Evolutionary conservation across 2,797 vertebrate genomes (phyloP).

Genomic region (Manis javanica): DNA sequence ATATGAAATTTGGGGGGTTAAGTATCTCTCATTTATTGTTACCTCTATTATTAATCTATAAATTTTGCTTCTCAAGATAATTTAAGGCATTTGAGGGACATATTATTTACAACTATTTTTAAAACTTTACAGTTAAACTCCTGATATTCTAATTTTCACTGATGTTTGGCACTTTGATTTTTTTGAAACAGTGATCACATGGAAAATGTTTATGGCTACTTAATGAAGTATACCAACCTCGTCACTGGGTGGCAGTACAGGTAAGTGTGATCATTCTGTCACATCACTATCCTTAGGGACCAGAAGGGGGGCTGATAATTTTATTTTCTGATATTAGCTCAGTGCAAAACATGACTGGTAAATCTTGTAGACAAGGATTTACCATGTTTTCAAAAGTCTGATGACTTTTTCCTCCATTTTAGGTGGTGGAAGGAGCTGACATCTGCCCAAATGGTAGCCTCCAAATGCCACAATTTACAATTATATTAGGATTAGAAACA

Average conservation of each 20-base stretch:
- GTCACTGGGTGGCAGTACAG: conserved; percentile 99
- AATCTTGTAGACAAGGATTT: conserved; percentile 9
- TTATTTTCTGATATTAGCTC: neutral
- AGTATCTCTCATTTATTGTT: neutral
- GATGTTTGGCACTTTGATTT: conserved; percentile 65
- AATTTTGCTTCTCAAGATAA: conserved; percentile 56
- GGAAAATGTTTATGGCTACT: conserved; percentile 97
- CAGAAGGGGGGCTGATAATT: neutral
- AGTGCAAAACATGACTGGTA: neutral
- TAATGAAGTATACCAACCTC: conserved; percentile 99
- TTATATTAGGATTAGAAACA: neutral
- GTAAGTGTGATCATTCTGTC: conserved; percentile 86
- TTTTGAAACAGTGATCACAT: conserved; percentile 94
- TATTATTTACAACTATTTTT: neutral
- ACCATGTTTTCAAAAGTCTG: neutral
- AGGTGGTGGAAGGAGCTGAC: neutral
- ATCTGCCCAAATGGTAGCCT: neutral
- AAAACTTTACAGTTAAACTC: neutral
- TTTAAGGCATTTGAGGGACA: neutral
- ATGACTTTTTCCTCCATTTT: neutral
- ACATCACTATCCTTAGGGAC: neutral
- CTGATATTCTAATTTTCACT: conserved; percentile 46
- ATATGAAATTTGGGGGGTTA: neutral
- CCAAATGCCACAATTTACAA: neutral
- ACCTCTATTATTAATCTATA: neutral